phyloP scores from a whole-genome alignment of 92 coral and sea anemone species.

The Epizoanthus illoricatus region DNA sequence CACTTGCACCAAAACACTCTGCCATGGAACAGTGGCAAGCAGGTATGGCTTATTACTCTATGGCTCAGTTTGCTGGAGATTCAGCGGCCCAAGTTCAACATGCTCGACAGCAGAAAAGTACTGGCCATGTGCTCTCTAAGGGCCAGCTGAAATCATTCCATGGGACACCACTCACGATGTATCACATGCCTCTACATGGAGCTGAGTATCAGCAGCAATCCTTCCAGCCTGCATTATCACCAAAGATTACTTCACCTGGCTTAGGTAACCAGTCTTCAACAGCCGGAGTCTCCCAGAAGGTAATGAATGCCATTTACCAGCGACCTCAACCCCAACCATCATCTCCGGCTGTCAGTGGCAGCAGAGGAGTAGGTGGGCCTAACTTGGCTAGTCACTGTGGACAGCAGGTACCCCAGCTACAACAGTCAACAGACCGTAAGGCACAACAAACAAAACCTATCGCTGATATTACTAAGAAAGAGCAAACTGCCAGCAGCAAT shows the following conservation, averaged over 20 bases:
- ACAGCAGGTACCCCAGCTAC: background rate
- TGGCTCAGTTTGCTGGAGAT: conserved; percentile 19
- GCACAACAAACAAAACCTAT: background rate
- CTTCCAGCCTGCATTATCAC: conserved; percentile 15
- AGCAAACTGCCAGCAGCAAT: background rate
- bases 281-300: no score
- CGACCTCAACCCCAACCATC: background rate
- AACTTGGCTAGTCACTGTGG: no score
- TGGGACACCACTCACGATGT: conserved; percentile 19
- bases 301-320: background rate
- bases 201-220: conserved; percentile 17
- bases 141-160: conserved; percentile 39
- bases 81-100: background rate
- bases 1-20: conserved; percentile 8
- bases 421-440: background rate
- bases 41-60: conserved; percentile 8
- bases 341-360: no score
- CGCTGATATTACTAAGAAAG: conserved; percentile 1
- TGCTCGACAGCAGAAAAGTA: background rate
- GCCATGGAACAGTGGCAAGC: conserved; percentile 36
- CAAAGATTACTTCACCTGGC: conserved; percentile 16
- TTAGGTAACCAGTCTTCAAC: background rate
- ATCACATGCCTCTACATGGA: background rate
- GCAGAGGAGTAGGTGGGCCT: no score
- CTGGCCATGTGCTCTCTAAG: conserved; percentile 11